phyloP scores from a whole-genome alignment of 2,888 invertebrate genomes.

The Deilephila elpenor region DNA sequence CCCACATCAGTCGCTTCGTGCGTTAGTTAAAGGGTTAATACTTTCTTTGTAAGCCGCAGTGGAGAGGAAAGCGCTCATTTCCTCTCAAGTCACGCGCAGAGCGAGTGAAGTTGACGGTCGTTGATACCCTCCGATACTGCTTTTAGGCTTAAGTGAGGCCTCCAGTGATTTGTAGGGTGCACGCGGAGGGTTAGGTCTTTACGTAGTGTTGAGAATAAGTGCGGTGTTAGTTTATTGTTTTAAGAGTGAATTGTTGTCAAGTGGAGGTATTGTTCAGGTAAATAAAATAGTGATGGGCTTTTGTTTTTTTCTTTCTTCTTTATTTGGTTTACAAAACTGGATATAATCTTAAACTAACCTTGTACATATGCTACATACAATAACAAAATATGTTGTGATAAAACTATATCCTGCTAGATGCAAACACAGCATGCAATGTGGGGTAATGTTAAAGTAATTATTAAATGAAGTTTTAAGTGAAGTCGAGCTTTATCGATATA shows the following conservation, averaged over 20 bases:
- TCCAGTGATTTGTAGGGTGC: conserved; percentile 22
- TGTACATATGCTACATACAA: no score
- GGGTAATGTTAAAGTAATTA: no score
- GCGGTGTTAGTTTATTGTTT: background rate
- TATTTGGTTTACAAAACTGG: no score
- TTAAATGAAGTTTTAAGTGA: no score
- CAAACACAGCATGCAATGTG: no score
- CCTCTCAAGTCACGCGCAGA: conserved; percentile 28
- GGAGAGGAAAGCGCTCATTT: conserved; percentile 17
- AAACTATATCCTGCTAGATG: no score
- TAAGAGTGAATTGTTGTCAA: background rate
- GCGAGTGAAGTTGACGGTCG: conserved; percentile 26
- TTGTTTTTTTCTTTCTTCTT: no score
- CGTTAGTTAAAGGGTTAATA: conserved; percentile 24
- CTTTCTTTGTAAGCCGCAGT: conserved; percentile 16
- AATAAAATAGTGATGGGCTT: no score
- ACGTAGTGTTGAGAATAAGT: background rate
- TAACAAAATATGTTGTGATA: no score
- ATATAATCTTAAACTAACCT: no score
- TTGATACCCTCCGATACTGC: conserved; percentile 27
- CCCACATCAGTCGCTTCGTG: conserved; percentile 5
- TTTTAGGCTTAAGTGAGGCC: conserved; percentile 27
- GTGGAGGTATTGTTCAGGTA: no score
- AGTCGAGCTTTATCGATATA: no score
- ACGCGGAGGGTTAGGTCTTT: background rate